These are phyloP conservation scores for Eublepharis macularius DNA, from an alignment of 2,113 vertebrate genomes.

Conservation along the genomic window DNA sequence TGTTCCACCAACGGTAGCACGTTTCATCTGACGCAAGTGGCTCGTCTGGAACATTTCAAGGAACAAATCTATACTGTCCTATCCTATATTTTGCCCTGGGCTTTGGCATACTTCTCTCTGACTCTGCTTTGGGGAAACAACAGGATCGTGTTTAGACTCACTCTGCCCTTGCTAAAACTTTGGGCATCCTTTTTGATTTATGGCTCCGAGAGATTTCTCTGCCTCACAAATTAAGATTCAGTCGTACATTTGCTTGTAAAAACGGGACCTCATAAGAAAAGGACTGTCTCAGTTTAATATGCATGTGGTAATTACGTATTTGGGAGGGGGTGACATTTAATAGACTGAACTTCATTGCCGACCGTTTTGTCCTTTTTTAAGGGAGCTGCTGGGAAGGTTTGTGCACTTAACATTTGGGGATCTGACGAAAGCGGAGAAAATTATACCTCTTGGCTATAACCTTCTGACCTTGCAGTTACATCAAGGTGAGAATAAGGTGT, in stretches of 20 bases:
- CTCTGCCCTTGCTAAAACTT: background rate
- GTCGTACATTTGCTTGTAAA: constrained; percentile 33
- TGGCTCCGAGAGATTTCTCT: background rate
- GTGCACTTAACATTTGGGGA: constrained; percentile 60
- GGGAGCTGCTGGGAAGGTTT: constrained; percentile 46
- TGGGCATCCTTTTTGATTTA: constrained; percentile 8
- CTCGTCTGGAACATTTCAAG: no score
- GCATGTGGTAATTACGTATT: constrained; percentile 68
- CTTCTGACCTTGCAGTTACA: constrained; percentile 60
- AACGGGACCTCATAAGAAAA: constrained; percentile 20
- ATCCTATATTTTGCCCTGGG: no score
- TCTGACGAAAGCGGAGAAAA: constrained; percentile 63
- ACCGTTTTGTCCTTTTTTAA: constrained; percentile 59
- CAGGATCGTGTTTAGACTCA: background rate
- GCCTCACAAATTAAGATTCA: constrained; percentile 51
- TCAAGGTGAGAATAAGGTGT: constrained; percentile 51
- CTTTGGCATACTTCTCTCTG: background rate
- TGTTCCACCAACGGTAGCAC: no score
- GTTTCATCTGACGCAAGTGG: no score
- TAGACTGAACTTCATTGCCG: constrained; percentile 63
- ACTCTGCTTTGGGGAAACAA: background rate
- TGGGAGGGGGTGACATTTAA: constrained; percentile 72
- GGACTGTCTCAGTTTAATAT: constrained; percentile 48
- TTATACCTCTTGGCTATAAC: constrained; percentile 57
- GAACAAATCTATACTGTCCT: no score